Evolutionary conservation across 2,888 invertebrate genomes (phyloP).

Genomic region (Morinoia aosen): DNA sequence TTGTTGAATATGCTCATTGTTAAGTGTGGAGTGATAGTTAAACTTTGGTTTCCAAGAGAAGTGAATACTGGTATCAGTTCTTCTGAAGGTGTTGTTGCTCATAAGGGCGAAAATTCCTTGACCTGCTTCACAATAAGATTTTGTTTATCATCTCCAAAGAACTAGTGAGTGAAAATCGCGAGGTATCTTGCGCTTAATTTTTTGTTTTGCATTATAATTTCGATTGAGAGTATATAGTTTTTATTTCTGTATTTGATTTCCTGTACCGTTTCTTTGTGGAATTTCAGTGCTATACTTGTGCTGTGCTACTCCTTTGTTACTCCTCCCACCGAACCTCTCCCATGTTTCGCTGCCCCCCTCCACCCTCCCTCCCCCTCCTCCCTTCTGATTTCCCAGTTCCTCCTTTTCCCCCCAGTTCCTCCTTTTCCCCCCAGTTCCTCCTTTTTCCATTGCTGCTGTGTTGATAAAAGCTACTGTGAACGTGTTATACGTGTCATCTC

Average conservation of each 20-base stretch:
- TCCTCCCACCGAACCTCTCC: slow-evolving; percentile 22
- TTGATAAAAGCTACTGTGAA: background rate
- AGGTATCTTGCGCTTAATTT: background rate
- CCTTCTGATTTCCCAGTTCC: background rate
- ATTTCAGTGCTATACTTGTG: background rate
- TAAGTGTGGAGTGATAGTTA: background rate
- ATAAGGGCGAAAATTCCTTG: slow-evolving; percentile 44
- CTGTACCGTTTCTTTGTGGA: background rate
- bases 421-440: background rate
- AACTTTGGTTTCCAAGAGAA: background rate
- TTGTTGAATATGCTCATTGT: background rate
- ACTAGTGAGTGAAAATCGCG: background rate
- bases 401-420: background rate
- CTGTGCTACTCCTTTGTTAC: slow-evolving; percentile 25
- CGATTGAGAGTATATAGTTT: background rate
- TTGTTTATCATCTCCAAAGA: slow-evolving; percentile 12
- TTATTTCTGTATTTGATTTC: background rate
- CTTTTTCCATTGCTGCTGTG: background rate
- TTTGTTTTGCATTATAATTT: background rate
- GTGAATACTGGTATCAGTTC: background rate
- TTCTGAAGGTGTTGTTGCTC: background rate
- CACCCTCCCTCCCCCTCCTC: background rate
- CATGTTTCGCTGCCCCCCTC: background rate
- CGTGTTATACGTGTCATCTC: background rate
- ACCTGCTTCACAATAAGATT: background rate